Conservation (phyloP, 2,113 vertebrate species). For the Azemiops feae region DNA sequence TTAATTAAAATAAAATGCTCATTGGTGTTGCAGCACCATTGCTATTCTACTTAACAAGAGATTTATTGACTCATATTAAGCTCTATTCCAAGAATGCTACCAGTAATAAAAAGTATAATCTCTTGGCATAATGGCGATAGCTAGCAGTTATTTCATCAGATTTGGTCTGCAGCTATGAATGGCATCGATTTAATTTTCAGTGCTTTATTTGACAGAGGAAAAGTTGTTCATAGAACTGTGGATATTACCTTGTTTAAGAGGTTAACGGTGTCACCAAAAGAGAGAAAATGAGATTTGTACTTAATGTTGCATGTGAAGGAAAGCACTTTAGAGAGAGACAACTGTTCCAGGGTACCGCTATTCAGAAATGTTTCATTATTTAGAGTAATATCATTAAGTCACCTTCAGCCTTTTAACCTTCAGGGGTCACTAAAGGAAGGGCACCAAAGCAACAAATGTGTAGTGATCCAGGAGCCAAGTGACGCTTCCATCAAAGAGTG, state of each 20-base stretch:
- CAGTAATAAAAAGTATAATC: conserved; percentile 33
- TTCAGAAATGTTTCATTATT: not conserved
- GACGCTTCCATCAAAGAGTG: not conserved
- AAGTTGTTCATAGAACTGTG: conserved; percentile 15
- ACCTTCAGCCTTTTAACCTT: not conserved
- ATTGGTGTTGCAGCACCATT: not conserved
- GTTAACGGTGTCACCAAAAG: conserved; percentile 40
- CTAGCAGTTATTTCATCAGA: conserved; percentile 27
- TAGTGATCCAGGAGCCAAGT: not conserved
- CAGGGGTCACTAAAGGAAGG: not conserved
- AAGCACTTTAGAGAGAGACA: conserved; percentile 3
- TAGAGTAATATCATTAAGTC: not conserved
- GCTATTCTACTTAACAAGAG: conserved; percentile 27
- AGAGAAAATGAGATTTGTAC: conserved; percentile 43
- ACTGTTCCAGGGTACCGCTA: not conserved
- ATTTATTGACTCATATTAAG: conserved; percentile 26
- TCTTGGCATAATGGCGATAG: conserved; percentile 23
- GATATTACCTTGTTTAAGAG: conserved; percentile 38
- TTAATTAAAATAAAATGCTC: conserved; percentile 45
- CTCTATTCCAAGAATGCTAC: conserved; percentile 23
- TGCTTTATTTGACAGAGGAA: conserved; percentile 33
- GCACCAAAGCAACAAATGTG: not conserved
- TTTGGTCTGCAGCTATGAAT: conserved; percentile 34
- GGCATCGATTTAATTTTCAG: conserved; percentile 31
- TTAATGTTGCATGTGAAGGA: conserved; percentile 38